phyloP scores from a whole-genome alignment of 2,797 vertebrate genomes.

The Eidolon dupreanum region DNA sequence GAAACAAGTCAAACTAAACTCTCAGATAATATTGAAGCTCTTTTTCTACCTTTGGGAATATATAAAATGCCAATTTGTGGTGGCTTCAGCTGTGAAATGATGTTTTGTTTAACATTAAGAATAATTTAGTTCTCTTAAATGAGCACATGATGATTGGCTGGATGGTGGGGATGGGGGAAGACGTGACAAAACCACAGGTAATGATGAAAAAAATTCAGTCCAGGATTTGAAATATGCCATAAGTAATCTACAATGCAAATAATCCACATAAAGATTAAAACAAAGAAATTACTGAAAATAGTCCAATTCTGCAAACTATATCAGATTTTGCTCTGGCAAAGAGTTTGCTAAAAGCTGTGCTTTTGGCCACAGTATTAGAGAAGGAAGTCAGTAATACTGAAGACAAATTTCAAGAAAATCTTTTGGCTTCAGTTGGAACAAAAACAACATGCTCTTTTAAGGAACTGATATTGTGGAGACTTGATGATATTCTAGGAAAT shows the following conservation, averaged over 20 bases:
- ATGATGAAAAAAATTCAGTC: background rate
- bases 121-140: background rate
- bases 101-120: background rate
- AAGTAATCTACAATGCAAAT: background rate
- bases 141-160: background rate
- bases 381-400: slow-evolving; percentile 13
- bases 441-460: slow-evolving; percentile 71
- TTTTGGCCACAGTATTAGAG: background rate
- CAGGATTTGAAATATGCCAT: background rate
- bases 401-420: slow-evolving; percentile 59
- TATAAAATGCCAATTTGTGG: background rate
- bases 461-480: slow-evolving; percentile 62
- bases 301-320: background rate
- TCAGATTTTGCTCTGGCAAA: background rate
- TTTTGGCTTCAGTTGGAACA: slow-evolving; percentile 59
- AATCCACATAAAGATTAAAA: background rate
- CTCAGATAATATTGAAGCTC: background rate
- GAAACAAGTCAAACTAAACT: background rate
- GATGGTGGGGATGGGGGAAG: background rate
- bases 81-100: background rate
- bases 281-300: background rate
- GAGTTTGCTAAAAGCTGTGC: background rate
- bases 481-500: slow-evolving; percentile 80
- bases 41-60: background rate
- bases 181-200: background rate